A percentile compares a stretch with the other conserved stretches of the same genome.
Conservation (phyloP, 2,113 vertebrate genomes). For the Phyllostomus discolor region DNA sequence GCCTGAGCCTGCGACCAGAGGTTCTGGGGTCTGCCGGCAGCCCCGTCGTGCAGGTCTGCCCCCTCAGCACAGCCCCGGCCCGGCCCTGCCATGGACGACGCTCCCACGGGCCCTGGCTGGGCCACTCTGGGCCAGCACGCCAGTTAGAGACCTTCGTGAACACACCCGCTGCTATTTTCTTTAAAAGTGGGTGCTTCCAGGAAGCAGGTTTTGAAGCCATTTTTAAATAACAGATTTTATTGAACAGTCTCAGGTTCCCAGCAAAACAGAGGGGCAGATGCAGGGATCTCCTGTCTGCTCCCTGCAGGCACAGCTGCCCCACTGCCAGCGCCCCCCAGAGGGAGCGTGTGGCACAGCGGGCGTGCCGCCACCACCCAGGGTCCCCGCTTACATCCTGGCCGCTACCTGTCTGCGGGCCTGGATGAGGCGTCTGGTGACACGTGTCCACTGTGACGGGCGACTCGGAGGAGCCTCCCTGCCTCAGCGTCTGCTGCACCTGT, state of each 20-base stretch:
- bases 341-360: fast-evolving
- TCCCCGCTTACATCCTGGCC: fast-evolving
- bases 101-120: constrained; percentile 75
- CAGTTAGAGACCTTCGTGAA: constrained; percentile 81
- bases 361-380: neutral
- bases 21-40: neutral
- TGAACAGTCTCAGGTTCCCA: neutral
- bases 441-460: fast-evolving
- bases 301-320: too few species aligned
- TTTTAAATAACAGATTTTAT: neutral
- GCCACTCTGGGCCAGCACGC: constrained; percentile 79
- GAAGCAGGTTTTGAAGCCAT: neutral
- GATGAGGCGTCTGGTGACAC: fast-evolving
- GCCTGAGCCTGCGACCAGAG: fast-evolving
- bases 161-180: constrained; percentile 44
- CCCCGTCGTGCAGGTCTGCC: constrained; percentile 82
- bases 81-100: constrained; percentile 73
- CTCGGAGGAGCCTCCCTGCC: fast-evolving
- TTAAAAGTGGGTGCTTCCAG: neutral
- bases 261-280: neutral
- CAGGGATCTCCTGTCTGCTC: too few species aligned
- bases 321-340: fast-evolving
- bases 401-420: fast-evolving
- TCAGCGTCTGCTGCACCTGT: too few species aligned
- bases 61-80: constrained; percentile 71